phyloP scores from a whole-genome alignment of 1,140 invertebrate genomes.

The Gryon sp. region DNA sequence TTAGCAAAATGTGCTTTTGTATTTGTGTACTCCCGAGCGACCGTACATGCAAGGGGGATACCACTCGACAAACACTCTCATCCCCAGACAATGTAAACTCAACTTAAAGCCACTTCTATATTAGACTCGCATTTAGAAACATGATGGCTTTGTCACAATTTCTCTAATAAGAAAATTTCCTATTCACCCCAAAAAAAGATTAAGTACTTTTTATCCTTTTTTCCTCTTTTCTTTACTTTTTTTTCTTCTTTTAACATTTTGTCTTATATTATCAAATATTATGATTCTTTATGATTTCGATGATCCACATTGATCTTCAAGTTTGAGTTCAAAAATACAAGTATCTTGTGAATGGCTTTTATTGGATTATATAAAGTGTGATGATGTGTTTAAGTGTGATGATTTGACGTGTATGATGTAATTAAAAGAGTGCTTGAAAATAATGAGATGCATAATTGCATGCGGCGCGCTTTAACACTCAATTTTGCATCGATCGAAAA shows the following conservation, averaged over 20 bases:
- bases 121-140: slow-evolving; percentile 35
- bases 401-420: slow-evolving; percentile 3
- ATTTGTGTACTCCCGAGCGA: slow-evolving; percentile 17
- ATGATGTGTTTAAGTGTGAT: too few species aligned
- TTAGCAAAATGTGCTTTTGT: slow-evolving; percentile 18
- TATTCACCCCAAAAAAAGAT: too few species aligned
- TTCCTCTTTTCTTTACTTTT: too few species aligned
- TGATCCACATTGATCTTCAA: too few species aligned
- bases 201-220: too few species aligned
- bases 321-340: too few species aligned
- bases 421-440: slow-evolving; percentile 3
- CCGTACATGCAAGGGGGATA: slow-evolving; percentile 22
- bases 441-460: slow-evolving; percentile 20
- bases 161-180: slow-evolving; percentile 6
- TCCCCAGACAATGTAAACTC: slow-evolving; percentile 29
- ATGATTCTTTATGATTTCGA: too few species aligned
- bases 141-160: slow-evolving; percentile 2
- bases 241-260: too few species aligned
- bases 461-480: slow-evolving; percentile 13
- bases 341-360: too few species aligned
- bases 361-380: too few species aligned
- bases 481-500: slow-evolving; percentile 23
- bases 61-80: slow-evolving; percentile 24
- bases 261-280: too few species aligned
- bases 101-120: slow-evolving; percentile 26